These are phyloP conservation scores for Channa argus DNA, from an alignment of 2,113 vertebrate genomes.

Conservation along the genomic window DNA sequence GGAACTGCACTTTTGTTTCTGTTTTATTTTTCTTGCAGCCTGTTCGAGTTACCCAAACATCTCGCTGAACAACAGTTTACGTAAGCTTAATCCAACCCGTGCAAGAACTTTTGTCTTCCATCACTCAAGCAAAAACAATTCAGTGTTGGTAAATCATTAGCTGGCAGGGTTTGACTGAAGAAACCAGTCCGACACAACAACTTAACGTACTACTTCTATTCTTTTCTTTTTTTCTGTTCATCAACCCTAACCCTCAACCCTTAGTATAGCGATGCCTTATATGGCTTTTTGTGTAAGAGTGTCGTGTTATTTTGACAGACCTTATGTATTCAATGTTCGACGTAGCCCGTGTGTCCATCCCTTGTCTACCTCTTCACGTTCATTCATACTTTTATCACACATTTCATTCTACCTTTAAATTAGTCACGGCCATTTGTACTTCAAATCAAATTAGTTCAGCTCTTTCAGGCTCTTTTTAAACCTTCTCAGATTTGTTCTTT, in stretches of 20 bases:
- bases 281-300: too few relatives aligned
- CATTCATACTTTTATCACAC: not conserved
- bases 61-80: constrained; percentile 38
- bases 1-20: not conserved
- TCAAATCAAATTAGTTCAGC: too few relatives aligned
- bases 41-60: constrained; percentile 1
- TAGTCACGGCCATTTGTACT: too few relatives aligned
- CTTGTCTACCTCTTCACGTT: not conserved
- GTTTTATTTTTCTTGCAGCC: constrained; percentile 16
- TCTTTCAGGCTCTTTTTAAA: not conserved
- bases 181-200: constrained; percentile 4
- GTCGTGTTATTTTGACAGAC: too few relatives aligned
- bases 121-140: constrained; percentile 34
- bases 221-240: too few relatives aligned
- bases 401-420: not conserved
- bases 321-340: too few relatives aligned
- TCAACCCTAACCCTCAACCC: too few relatives aligned
- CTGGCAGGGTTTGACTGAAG: not conserved
- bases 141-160: constrained; percentile 35
- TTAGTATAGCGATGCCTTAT: too few relatives aligned
- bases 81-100: constrained; percentile 12
- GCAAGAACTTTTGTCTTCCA: constrained; percentile 21
- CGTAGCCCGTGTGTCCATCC: too few relatives aligned
- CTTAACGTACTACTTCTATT: not conserved
- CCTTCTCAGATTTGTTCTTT: not conserved